These are phyloP conservation scores for Hemibagrus wyckioides DNA, from an alignment of 2,113 vertebrate genomes.

Conservation along the genomic window DNA sequence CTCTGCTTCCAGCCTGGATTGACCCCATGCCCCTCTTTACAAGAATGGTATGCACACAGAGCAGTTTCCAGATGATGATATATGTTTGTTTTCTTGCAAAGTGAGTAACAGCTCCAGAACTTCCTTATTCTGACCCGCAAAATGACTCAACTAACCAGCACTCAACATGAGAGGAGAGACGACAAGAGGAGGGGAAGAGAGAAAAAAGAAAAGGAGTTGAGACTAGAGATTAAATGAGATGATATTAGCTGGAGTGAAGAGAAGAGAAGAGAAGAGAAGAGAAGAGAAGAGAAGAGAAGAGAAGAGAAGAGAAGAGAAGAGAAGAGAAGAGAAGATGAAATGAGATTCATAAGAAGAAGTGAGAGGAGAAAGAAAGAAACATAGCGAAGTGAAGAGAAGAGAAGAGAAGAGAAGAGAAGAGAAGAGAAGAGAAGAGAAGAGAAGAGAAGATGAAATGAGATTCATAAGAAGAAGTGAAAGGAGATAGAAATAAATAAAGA, in stretches of 20 bases:
- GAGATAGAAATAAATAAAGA: too few relatives aligned
- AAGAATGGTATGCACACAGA: constrained; percentile 25
- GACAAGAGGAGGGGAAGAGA: neutral
- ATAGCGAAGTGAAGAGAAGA: neutral
- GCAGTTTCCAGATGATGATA: constrained; percentile 12
- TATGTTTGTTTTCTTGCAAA: constrained; percentile 27
- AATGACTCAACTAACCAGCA: neutral
- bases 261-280: neutral
- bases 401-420: neutral
- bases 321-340: neutral
- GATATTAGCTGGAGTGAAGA: neutral
- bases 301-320: neutral
- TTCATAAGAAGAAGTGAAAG: neutral
- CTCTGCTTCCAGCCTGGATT: neutral
- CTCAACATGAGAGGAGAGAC: neutral
- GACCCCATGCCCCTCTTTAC: constrained; percentile 5
- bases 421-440: neutral
- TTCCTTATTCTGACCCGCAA: constrained; percentile 35
- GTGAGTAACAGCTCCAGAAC: constrained; percentile 23
- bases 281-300: neutral
- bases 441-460: neutral
- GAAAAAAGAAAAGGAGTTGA: too few relatives aligned
- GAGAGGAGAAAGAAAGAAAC: neutral
- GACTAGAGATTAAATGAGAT: neutral
- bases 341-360: neutral